Conservation (phyloP, 1,140 invertebrate species). For the Drosophila nannoptera region DNA sequence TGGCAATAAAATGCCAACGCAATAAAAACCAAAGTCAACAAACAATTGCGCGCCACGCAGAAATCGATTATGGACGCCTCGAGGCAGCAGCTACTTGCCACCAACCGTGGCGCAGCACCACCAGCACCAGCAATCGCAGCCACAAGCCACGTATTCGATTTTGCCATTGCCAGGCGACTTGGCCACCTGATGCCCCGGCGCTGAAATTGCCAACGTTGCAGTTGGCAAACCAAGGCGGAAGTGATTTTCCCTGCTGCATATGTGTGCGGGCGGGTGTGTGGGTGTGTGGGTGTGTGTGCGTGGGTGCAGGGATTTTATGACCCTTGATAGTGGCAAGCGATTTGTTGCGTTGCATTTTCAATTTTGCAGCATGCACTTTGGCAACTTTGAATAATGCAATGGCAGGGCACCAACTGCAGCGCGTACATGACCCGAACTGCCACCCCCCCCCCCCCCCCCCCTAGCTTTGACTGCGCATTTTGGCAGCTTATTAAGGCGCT, state of each 20-base stretch:
- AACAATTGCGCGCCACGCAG: slow-evolving; percentile 55
- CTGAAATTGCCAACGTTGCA: slow-evolving; percentile 68
- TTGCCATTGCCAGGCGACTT: slow-evolving; percentile 53
- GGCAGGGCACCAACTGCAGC: slow-evolving; percentile 39
- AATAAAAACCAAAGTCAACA: slow-evolving; percentile 79
- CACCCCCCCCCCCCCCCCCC: neutral
- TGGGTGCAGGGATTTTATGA: slow-evolving; percentile 59
- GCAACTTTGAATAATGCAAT: slow-evolving; percentile 74
- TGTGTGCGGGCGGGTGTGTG: slow-evolving; percentile 19
- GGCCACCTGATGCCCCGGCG: slow-evolving; percentile 47
- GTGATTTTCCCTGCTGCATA: slow-evolving; percentile 64
- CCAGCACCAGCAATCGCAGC: slow-evolving; percentile 18
- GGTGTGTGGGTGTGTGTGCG: slow-evolving; percentile 15
- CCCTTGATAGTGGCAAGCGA: slow-evolving; percentile 75
- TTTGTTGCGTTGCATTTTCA: slow-evolving; percentile 76
- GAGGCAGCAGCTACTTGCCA: slow-evolving; percentile 8
- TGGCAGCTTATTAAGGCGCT: slow-evolving; percentile 63
- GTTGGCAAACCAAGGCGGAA: slow-evolving; percentile 61
- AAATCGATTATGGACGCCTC: slow-evolving; percentile 50
- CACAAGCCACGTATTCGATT: slow-evolving; percentile 67
- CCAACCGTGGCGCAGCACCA: neutral
- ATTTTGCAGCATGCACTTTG: slow-evolving; percentile 65
- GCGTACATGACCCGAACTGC: slow-evolving; percentile 14
- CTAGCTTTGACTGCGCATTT: slow-evolving; percentile 38
- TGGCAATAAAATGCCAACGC: slow-evolving; percentile 73